Evolutionary conservation across 2,113 vertebrate species (phyloP).

Genomic region (Entomyzon cyanotis): DNA sequence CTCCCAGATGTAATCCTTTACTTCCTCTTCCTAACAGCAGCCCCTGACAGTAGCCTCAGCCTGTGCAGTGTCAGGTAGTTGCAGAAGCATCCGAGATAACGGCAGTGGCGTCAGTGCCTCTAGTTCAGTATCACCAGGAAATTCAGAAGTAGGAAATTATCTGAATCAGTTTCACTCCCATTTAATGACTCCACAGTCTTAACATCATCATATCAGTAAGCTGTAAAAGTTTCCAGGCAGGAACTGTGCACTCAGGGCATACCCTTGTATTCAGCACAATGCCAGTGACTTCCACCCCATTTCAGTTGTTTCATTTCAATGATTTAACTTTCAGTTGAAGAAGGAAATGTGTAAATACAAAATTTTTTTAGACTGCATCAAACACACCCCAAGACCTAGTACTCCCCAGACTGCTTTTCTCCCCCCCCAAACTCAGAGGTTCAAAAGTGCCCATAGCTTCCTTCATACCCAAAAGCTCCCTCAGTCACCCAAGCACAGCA

Average conservation of each 20-base stretch:
- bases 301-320: not conserved
- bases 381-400: not conserved
- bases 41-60: not conserved
- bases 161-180: not conserved
- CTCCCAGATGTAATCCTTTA: not conserved
- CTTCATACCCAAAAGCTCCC: not conserved
- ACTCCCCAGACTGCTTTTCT: not conserved
- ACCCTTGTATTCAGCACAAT: not conserved
- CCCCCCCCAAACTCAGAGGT: not conserved
- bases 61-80: not conserved
- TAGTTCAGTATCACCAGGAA: not conserved
- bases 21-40: not conserved
- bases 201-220: not conserved
- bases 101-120: not conserved
- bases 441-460: not conserved
- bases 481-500: not conserved
- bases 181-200: not conserved
- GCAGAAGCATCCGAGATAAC: rapidly evolving
- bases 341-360: not conserved
- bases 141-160: not conserved
- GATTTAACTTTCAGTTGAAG: not conserved
- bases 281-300: not conserved
- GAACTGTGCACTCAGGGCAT: rapidly evolving
- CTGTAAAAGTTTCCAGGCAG: not conserved
- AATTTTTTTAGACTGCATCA: not conserved